Evolutionary conservation across 64 coral and sea anemone genomes (phyloP), one percentile per base, ranked within the genome.

Genomic region (Pocillopora damicornis): DNA sequence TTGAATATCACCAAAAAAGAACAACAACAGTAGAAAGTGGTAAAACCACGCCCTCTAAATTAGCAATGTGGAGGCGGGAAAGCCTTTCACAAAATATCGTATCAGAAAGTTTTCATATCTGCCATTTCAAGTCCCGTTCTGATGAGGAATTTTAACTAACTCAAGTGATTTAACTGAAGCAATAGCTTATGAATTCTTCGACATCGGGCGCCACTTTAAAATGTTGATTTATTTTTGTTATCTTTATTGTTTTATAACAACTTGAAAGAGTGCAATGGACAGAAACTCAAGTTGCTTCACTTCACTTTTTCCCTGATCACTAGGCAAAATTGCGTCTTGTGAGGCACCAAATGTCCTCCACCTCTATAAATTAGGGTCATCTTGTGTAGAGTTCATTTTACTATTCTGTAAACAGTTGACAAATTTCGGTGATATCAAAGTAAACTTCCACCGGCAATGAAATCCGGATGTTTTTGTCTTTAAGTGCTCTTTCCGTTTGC

Each of bases 381-480:
- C 18, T n/a, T n/a, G 67, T 71, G n/a, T 71, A 20, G 3, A 23
- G 25, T 23, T 5, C 22, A n/a, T 23, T 11, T 23, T 1, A 10
- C 18, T 25, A 20, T 71, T 71, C 20, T 8, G 67, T 71, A 10
- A 18, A 30, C 18, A n/a, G 67, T 23, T 71, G 22, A 8, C 22
- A n/a, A 26, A 71, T 20, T 71, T 71, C n/a, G 67, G n/a, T 71
- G n/a, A 71, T 71, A 71, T 71, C 67, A 71, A 71, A 71, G 22
- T 71, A 30, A 71, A 71, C 67, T 25, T 11, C 25, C 25, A 25
- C 11, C 67, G 25, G 25, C 42, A 23, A 25, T 71, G 22, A 71
- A 71, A 71, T 25, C n/a, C 67, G n/a, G 67, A 71, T 71, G 67
- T 71, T 71, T 11, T 10, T 20, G 67, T 23, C 67, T 71, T 71